These are phyloP conservation scores for Phainopepla nitens DNA, from an alignment of 2,113 vertebrate species.

Conservation along the genomic window DNA sequence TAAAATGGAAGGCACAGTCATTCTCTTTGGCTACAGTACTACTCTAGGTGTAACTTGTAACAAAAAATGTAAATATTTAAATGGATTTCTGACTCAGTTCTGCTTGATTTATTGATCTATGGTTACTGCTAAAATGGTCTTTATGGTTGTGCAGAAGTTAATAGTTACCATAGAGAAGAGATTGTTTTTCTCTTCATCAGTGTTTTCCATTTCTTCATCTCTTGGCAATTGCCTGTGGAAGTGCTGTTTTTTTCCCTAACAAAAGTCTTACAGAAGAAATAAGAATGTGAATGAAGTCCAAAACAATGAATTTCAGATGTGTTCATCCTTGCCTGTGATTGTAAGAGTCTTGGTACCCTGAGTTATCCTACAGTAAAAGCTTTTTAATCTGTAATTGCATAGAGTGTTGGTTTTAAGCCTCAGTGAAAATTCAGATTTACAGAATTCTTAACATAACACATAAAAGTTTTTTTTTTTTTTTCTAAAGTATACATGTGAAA, in stretches of 20 bases:
- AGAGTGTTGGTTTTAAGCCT: constrained; percentile 43
- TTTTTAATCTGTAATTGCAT: constrained; percentile 25
- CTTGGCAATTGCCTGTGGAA: constrained; percentile 45
- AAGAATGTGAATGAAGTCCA: background rate
- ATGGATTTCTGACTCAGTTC: constrained; percentile 33
- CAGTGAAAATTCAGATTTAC: constrained; percentile 23
- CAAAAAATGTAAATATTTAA: constrained; percentile 44
- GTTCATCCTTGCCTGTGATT: constrained; percentile 30
- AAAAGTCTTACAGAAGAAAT: background rate
- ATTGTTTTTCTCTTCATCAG: constrained; percentile 17
- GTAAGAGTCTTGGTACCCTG: constrained; percentile 11
- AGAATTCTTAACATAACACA: background rate
- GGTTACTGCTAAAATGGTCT: background rate
- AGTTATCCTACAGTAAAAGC: constrained; percentile 5
- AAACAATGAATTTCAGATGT: background rate
- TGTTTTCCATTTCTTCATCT: constrained; percentile 58
- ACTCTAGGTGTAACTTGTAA: background rate
- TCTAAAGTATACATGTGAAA: background rate
- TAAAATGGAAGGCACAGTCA: constrained; percentile 31
- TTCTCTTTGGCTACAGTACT: background rate
- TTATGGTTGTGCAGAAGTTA: constrained; percentile 21
- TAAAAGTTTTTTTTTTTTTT: background rate
- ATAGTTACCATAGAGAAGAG: constrained; percentile 46
- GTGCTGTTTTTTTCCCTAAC: background rate
- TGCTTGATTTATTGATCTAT: constrained; percentile 31